Evolutionary conservation across 2,888 invertebrate genomes (phyloP).

Genomic region (Lumbricus terrestris): DNA sequence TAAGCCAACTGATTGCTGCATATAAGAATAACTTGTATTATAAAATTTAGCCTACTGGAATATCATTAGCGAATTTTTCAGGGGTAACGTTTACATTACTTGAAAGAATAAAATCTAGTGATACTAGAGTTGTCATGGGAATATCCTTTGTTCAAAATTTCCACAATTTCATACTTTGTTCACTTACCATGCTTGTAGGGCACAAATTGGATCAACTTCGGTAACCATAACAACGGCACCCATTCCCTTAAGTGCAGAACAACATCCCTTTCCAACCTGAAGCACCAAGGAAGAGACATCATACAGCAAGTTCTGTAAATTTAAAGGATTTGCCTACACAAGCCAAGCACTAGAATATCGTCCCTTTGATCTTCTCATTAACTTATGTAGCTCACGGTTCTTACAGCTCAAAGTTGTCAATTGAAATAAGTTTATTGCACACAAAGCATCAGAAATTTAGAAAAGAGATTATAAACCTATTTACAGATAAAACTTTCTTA

Average conservation of each 20-base stretch:
- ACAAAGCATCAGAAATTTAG: neutral
- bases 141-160: neutral
- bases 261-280: conserved; percentile 88
- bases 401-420: neutral
- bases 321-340: neutral
- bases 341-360: neutral
- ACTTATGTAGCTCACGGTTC: neutral
- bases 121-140: neutral
- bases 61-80: neutral
- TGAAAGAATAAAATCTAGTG: neutral
- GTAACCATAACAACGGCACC: conserved; percentile 94
- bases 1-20: too few relatives aligned
- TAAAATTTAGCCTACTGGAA: neutral
- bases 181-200: conserved; percentile 85
- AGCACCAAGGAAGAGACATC: neutral
- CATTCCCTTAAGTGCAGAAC: conserved; percentile 89
- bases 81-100: neutral
- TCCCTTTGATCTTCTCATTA: neutral
- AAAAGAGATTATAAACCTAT: neutral
- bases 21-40: neutral
- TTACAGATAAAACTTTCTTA: neutral
- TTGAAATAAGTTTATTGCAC: neutral
- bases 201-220: conserved; percentile 98
- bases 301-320: neutral
- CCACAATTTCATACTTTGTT: neutral